These are phyloP conservation scores for Diarsia dahlii DNA, from an alignment of 2,888 invertebrate species.

Conservation along the genomic window DNA sequence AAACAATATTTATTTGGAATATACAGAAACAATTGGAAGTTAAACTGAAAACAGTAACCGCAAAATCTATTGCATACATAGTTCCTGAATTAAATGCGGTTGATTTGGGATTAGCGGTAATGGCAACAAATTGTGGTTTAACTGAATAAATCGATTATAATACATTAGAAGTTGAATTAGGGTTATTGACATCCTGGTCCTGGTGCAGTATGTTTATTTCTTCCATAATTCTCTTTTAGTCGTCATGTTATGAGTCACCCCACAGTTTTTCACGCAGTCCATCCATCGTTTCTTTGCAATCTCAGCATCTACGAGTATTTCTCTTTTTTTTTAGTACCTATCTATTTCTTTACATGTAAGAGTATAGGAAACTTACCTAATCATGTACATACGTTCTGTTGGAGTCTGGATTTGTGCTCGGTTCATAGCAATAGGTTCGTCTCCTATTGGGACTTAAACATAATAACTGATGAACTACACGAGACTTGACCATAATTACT, in stretches of 20 bases:
- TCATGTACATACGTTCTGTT: too few species aligned
- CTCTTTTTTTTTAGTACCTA: too few species aligned
- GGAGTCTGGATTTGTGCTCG: neutral
- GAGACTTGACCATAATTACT: neutral
- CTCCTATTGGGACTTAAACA: neutral
- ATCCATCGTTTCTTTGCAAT: neutral
- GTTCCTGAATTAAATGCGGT: slow-evolving; percentile 45
- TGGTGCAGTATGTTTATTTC: neutral
- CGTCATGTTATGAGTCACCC: neutral
- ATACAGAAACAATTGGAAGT: neutral
- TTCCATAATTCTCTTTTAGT: neutral
- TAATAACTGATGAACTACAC: neutral
- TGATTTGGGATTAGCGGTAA: slow-evolving; percentile 30
- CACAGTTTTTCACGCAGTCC: neutral
- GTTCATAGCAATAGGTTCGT: neutral
- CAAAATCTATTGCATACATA: slow-evolving; percentile 32
- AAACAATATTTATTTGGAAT: neutral
- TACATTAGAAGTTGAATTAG: neutral
- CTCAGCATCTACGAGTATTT: neutral
- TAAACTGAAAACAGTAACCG: slow-evolving; percentile 21
- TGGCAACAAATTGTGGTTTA: slow-evolving; percentile 23
- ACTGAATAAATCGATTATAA: slow-evolving; percentile 20
- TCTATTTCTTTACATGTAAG: too few species aligned
- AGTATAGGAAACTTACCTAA: too few species aligned
- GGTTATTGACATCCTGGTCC: neutral